Evolutionary conservation across 2,113 vertebrate species (phyloP), one percentile per base, ranked within the genome.

Genomic region (Serinus canaria): DNA sequence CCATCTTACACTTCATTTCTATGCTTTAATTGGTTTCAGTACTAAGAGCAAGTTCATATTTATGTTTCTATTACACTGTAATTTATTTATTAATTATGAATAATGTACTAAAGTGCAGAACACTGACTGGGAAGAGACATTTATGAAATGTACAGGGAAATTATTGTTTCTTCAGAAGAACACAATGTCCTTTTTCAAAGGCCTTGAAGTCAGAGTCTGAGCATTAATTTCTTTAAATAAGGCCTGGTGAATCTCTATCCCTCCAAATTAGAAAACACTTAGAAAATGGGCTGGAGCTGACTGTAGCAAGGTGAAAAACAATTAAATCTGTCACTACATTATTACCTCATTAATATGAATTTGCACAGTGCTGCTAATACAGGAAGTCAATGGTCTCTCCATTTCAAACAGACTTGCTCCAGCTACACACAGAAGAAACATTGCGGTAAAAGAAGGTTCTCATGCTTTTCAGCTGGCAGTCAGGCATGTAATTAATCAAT

Each of bases 21-120:
- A 76, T 77, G 28, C 11, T 91, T 80, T 91, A 87, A 94, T 85
- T 3, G 5, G 33, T 67, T 91, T 66, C 87, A 73, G 33, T 43
- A 11, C 56, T 81, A 77, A 74, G 7, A 86, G 52, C 20, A 63
- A 77, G 80, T 63, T 46, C 16, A 50, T 59, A 77, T 90, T 91
- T 95, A 63, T 74, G 87, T 80, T 91, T 92, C 74, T 82, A 69
- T 92, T 91, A 73, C 3, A 7, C 55, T 85, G 33, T 62, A 85
- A 95, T 92, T 83, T 92, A 84, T 89, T 92, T 91, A 90, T 91
- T 94, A 93, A 88, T 49, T 75, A 83, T 85, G 67, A 92, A 62
- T 91, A 91, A 91, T 47, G 70, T 18, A 56, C 70, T n/a, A 13
- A 94, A 85, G 67, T 64, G 49, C 37, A 88, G 37, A 76, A 62